Base-by-base conservation (phyloP, 2,113 vertebrate genomes). In the Lophura nycthemera region DNA sequence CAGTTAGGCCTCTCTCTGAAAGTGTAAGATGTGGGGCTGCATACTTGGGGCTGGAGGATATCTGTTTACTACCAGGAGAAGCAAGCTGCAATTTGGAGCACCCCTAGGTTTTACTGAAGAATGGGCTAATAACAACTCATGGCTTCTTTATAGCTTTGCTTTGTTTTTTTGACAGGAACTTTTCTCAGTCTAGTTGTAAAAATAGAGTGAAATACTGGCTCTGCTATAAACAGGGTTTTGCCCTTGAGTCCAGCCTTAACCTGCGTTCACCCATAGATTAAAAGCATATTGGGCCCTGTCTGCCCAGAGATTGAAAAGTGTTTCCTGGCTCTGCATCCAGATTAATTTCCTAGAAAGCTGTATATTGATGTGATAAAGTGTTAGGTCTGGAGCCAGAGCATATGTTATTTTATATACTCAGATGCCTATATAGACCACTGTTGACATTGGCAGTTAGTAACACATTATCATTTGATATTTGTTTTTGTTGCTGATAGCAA, bases 261-360 rank as follows among this genome's bases (percentile, higher is more conserved):
- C 86, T 74, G 70, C 30, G 82, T 95, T 96, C 59, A 78, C 61
- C 45, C 64, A 59, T 79, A 90, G 91, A 79, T 77, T 90, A 96
- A 83, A 91, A 75, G 21, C 6, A 2, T 79, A 50, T 76, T 92
- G 89, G 64, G 57, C 64, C 54, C 57, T 69, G 57, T 63, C 71
- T 91, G 85, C 96, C 97, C 76, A 89, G 73, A 96, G 61, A 80
- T 89, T 95, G 63, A 59, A 70, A 87, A 81, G 75, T 77, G 85
- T 57, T 63, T 95, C 85, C 89, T 95, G 92, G 89, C 90, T 95
- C 73, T 42, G 50, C 48, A 88, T 71, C 60, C 86, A 95, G 70
- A 89, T 96, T 65, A 1, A 52, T 90, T 97, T 97, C 90, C 86
- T 97, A 96, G 93, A 92, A 96, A 96, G 94, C 47, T 85, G 15